Conservation (phyloP, 2,888 invertebrate genomes). For the Apoda limacodes region DNA sequence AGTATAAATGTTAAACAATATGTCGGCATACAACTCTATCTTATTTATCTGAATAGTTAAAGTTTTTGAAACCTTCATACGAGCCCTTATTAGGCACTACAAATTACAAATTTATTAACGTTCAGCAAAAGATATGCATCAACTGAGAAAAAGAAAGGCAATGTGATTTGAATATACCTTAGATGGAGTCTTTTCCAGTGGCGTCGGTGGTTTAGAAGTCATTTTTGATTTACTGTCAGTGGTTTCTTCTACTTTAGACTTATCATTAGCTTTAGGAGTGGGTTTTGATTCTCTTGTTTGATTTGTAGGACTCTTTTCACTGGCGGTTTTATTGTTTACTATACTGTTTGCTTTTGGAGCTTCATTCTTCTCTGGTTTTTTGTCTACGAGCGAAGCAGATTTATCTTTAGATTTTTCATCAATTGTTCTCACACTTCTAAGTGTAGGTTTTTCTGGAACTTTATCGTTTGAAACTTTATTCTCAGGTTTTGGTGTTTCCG, state of each 20-base stretch:
- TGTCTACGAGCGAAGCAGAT: conserved; percentile 54
- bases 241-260: conserved; percentile 29
- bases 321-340: conserved; percentile 22
- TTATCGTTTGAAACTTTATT: conserved; percentile 36
- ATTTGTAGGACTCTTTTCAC: conserved; percentile 19
- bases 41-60: too few relatives aligned
- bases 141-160: conserved; percentile 2
- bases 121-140: background rate
- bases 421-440: conserved; percentile 50
- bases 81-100: too few relatives aligned
- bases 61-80: too few relatives aligned
- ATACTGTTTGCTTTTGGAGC: conserved; percentile 19
- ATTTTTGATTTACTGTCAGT: conserved; percentile 44
- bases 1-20: too few relatives aligned
- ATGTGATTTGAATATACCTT: conserved; percentile 34
- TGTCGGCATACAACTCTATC: too few relatives aligned
- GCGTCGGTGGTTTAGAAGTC: conserved; percentile 58
- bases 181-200: conserved; percentile 47
- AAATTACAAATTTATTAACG: too few relatives aligned
- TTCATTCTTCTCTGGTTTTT: conserved; percentile 34
- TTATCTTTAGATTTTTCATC: conserved; percentile 58
- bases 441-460: conserved; percentile 36
- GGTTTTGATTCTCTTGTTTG: conserved; percentile 23
- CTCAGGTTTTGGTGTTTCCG: conserved; percentile 31
- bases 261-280: conserved; percentile 27